Evolutionary conservation across 1,140 invertebrate species (phyloP), one percentile per base, ranked within the genome.

Genomic region (Lutraria rhynchaena): DNA sequence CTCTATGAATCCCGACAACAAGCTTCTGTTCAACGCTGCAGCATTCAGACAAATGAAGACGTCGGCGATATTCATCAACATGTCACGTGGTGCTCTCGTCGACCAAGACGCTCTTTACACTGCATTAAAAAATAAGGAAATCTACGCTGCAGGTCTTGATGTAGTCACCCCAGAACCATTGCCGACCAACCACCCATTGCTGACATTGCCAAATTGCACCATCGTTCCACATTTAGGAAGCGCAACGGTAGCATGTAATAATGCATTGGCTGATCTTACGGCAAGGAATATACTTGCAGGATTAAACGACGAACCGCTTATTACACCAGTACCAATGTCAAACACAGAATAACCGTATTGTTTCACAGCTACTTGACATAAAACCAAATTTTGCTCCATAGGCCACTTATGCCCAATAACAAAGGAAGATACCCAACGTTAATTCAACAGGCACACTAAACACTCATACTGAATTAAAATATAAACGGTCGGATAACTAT

Each of bases 151-250:
- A 29, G 98, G 97, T 0, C 92, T 99, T 24, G 98, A 99, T 94
- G 98, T 99, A 0, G 98, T 96, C 85, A 95, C 95, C 24, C 98
- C 98, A 0, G 98, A 99, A 92, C 98, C 98, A 7, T 92, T 99
- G 27, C 96, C 97, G 7, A 85, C 95, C 0, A 95, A 97, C 88
- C 95, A 95, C 93, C 95, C 95, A 60, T 93, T 99, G 13, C 93
- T 97, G 2, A 94, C 94, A 81, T 90, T 99, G 15, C 92, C 95
- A 37, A 99, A 99, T 93, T 96, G 95, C 91, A 96, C 98, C 11
- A 92, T 99, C 46, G 90, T 98, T 60, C 98, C 98, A 3, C 98
- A 99, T 89, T 97, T 99, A 88, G 98, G 97, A 24, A 98, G 97
- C 93, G 97, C 97, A 15, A 95, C 96, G 11, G 94, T 94, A 58